Percentiles rank a stretch among this genome's conserved stretches.
phyloP scores from a whole-genome alignment of 2,113 vertebrate species.

The Eulemur rufifrons region DNA sequence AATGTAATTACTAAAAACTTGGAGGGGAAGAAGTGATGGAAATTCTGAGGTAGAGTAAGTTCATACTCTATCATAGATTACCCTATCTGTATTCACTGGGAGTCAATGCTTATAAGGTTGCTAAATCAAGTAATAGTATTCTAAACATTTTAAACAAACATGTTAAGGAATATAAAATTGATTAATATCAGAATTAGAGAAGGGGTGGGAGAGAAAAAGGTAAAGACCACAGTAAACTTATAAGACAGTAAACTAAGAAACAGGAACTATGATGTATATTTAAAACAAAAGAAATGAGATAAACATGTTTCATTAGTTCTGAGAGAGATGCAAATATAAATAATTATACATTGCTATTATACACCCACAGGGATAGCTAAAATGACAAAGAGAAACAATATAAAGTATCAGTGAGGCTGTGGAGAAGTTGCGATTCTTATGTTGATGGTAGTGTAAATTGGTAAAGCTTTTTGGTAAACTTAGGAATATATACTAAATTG shows the following conservation, averaged over 20 bases:
- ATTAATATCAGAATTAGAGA: background rate
- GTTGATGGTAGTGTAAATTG: background rate
- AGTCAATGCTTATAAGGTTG: background rate
- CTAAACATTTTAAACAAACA: background rate
- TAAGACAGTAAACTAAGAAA: background rate
- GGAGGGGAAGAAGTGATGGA: background rate
- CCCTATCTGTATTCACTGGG: background rate
- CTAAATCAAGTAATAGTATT: slow-evolving; percentile 4
- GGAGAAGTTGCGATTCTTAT: background rate
- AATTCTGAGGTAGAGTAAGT: background rate
- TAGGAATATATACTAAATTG: background rate
- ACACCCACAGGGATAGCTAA: background rate
- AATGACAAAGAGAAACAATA: background rate
- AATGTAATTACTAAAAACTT: background rate
- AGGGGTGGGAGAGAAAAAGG: background rate
- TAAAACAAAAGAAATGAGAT: background rate
- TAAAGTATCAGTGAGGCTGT: background rate
- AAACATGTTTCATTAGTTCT: background rate
- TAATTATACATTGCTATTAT: background rate
- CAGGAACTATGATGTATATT: background rate
- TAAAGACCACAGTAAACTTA: background rate
- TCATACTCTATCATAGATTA: background rate
- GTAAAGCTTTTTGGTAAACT: background rate
- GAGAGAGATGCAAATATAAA: background rate
- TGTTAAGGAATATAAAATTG: background rate